Evolutionary conservation across 2,797 vertebrate species (phyloP).

Genomic region (Danio tinwini): DNA sequence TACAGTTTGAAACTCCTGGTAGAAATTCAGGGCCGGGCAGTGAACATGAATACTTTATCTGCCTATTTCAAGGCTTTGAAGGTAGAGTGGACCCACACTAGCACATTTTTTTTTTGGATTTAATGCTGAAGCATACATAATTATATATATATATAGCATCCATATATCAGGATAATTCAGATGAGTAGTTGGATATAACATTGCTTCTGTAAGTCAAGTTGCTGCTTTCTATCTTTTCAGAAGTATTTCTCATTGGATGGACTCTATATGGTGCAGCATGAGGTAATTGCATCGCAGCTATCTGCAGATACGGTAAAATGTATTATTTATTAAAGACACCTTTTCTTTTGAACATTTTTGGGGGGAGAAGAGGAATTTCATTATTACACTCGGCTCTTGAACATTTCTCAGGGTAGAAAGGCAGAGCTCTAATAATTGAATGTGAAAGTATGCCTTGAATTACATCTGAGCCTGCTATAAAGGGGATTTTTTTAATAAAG

Average conservation of each 20-base stretch:
- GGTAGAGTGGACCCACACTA: conserved; percentile 8
- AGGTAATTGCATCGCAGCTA: conserved; percentile 27
- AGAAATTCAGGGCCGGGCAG: conserved; percentile 3
- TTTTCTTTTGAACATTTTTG: conserved; percentile 17
- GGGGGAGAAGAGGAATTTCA: conserved; percentile 29
- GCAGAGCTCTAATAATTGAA: conserved; percentile 36
- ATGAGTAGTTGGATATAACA: not conserved
- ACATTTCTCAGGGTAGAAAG: conserved; percentile 10
- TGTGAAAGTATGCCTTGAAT: conserved; percentile 30
- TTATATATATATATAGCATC: not conserved
- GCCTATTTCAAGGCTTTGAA: conserved; percentile 21
- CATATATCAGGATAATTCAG: not conserved
- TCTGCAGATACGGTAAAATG: conserved; percentile 30
- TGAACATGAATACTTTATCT: conserved; percentile 24
- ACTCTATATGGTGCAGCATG: not conserved
- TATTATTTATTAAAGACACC: conserved; percentile 38
- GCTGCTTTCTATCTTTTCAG: not conserved
- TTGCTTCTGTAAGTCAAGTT: not conserved
- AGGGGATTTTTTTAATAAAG: conserved; percentile 43
- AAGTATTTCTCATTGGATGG: conserved; percentile 7
- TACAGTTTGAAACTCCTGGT: conserved; percentile 22
- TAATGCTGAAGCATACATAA: not conserved
- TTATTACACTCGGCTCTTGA: conserved; percentile 20
- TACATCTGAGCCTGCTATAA: conserved; percentile 35
- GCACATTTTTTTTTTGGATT: not conserved